Evolutionary conservation across 2,888 invertebrate species (phyloP).

Genomic region (Lasioglossum villosulum): DNA sequence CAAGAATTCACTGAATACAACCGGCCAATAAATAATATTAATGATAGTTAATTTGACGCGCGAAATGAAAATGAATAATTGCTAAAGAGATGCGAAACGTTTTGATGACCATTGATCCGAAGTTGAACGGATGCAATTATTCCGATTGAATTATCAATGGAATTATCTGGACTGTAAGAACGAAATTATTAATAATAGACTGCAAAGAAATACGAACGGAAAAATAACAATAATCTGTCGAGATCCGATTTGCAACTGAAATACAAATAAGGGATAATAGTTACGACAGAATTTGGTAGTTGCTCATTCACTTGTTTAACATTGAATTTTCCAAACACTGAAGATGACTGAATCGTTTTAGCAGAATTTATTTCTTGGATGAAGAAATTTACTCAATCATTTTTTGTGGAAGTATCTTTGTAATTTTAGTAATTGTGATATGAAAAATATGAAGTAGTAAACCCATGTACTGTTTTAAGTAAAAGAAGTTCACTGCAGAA

Average conservation of each 20-base stretch:
- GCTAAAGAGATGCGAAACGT: background rate
- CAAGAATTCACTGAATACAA: background rate
- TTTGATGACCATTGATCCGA: conserved; percentile 1
- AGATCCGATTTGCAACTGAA: background rate
- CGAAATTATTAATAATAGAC: background rate
- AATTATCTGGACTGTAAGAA: background rate
- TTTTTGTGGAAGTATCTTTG: background rate
- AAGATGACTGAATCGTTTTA: background rate
- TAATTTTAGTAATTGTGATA: background rate
- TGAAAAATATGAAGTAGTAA: background rate
- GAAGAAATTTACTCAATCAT: background rate
- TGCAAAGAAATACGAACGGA: background rate
- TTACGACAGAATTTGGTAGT: background rate
- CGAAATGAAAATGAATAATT: conserved; percentile 9
- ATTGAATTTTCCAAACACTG: background rate
- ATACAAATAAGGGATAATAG: background rate
- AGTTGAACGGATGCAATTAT: conserved; percentile 9
- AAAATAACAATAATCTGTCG: background rate
- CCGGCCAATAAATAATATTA: background rate
- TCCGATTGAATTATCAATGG: background rate
- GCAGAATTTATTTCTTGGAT: background rate
- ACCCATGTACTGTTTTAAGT: background rate
- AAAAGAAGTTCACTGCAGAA: background rate
- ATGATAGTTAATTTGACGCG: conserved; percentile 12
- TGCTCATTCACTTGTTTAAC: background rate